Evolutionary conservation across 2,797 vertebrate species (phyloP).

Genomic region (Eulemur mongoz): DNA sequence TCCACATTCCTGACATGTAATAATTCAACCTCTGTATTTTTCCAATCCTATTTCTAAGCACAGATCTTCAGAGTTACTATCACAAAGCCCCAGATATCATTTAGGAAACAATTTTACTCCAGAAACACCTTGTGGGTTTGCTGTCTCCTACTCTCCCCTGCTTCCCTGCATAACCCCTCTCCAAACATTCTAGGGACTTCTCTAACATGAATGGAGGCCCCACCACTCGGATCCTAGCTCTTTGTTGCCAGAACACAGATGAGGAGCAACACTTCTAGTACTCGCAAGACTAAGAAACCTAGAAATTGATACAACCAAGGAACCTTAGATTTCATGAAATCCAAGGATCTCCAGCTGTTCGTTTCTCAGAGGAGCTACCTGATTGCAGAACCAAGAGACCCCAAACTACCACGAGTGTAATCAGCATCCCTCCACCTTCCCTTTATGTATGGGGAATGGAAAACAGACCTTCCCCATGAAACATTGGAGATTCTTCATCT

Average conservation of each 20-base stretch:
- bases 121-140: background rate
- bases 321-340: background rate
- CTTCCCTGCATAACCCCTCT: background rate
- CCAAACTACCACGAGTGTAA: background rate
- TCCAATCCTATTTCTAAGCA: conserved; percentile 53
- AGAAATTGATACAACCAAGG: background rate
- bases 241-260: background rate
- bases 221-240: background rate
- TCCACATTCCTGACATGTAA: conserved; percentile 53
- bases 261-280: background rate
- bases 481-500: background rate
- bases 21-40: conserved; percentile 46
- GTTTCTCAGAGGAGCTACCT: background rate
- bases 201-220: background rate
- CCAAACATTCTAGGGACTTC: background rate
- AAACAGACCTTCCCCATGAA: background rate
- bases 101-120: background rate
- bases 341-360: background rate
- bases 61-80: conserved; percentile 30
- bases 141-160: background rate
- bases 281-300: background rate
- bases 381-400: background rate
- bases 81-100: conserved; percentile 10
- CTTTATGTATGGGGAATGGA: background rate
- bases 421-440: background rate